Conservation (phyloP, 2,888 invertebrate genomes). For the Diadegma fenestrale region DNA sequence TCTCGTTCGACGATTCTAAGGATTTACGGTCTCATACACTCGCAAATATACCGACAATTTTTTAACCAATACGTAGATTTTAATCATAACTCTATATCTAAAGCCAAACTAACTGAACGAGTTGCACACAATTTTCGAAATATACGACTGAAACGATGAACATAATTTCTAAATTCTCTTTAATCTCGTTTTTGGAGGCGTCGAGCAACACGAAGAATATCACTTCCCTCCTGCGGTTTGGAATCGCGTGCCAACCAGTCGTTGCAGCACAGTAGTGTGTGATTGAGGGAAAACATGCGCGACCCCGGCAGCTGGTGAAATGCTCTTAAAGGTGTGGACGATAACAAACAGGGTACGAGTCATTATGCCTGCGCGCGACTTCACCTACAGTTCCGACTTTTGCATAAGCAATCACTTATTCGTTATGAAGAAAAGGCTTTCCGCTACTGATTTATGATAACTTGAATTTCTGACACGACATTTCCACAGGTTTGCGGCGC, state of each 20-base stretch:
- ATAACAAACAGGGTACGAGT: conserved; percentile 52
- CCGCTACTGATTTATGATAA: not conserved
- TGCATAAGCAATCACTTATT: conserved; percentile 14
- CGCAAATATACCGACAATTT: conserved; percentile 1
- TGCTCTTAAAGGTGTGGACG: conserved; percentile 48
- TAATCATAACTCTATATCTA: not conserved
- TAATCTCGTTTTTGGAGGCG: conserved; percentile 49
- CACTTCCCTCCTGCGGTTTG: conserved; percentile 11
- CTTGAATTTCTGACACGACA: too few species aligned
- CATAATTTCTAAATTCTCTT: conserved; percentile 24
- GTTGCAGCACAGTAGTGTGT: conserved; percentile 16
- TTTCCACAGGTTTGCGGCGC: too few species aligned
- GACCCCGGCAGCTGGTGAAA: conserved; percentile 53
- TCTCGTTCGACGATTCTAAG: conserved; percentile 39
- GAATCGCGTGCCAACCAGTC: conserved; percentile 61
- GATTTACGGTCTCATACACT: not conserved
- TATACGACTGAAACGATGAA: not conserved
- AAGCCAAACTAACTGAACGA: not conserved
- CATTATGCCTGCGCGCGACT: conserved; percentile 31
- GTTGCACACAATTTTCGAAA: not conserved
- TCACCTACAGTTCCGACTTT: conserved; percentile 1
- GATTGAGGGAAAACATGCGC: conserved; percentile 57
- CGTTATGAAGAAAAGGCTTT: conserved; percentile 36
- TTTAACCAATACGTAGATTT: not conserved
- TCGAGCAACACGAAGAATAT: conserved; percentile 18